phyloP scores from a whole-genome alignment of 2,113 vertebrate genomes.

The Zeus faber region DNA sequence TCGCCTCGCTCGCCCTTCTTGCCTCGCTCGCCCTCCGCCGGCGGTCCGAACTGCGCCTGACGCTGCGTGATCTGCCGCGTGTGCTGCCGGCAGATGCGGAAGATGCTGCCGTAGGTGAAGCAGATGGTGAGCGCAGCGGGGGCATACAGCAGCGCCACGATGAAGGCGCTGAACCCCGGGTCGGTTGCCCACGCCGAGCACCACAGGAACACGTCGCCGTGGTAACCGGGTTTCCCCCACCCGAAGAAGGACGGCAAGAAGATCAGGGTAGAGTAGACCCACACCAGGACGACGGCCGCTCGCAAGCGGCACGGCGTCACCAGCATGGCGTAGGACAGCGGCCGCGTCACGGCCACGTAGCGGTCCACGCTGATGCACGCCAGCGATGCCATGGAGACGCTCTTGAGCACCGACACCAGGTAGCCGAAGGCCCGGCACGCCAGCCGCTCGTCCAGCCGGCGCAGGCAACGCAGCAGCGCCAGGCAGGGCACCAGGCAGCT shows the following conservation, averaged over 20 bases:
- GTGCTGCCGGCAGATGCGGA: slow-evolving; percentile 91
- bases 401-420: slow-evolving; percentile 88
- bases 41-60: slow-evolving; percentile 85
- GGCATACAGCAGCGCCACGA: slow-evolving; percentile 84
- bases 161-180: slow-evolving; percentile 85
- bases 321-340: slow-evolving; percentile 84
- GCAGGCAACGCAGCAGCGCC: slow-evolving; percentile 81
- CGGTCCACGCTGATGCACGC: too few species aligned
- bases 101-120: slow-evolving; percentile 92
- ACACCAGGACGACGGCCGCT: too few species aligned
- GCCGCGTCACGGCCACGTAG: slow-evolving; percentile 81
- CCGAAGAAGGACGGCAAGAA: too few species aligned
- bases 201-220: slow-evolving; percentile 88
- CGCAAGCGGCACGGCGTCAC: slow-evolving; percentile 88
- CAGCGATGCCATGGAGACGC: slow-evolving; percentile 90
- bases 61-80: slow-evolving; percentile 87
- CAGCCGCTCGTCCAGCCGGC: slow-evolving; percentile 79
- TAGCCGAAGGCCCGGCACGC: slow-evolving; percentile 88
- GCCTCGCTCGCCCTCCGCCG: slow-evolving; percentile 38
- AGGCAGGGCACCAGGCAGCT: slow-evolving; percentile 89
- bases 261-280: too few species aligned
- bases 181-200: slow-evolving; percentile 85
- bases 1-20: slow-evolving; percentile 62
- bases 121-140: slow-evolving; percentile 86
- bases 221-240: too few species aligned